Evolutionary conservation across 2,888 invertebrate species (phyloP).

Genomic region (Meloe dianella): DNA sequence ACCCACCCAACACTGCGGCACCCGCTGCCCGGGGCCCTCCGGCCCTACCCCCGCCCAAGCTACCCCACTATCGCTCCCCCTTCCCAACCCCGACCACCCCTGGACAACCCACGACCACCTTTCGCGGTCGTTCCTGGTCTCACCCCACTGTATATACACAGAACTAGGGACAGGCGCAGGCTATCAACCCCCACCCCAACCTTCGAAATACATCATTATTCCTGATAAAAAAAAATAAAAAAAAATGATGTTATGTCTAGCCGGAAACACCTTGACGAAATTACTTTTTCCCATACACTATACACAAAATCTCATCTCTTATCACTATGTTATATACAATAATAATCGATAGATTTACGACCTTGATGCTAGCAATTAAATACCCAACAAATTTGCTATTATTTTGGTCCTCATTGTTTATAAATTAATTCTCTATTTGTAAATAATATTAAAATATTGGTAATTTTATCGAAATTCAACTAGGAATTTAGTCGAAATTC

Average conservation of each 20-base stretch:
- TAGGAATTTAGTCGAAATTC: background rate
- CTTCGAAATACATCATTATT: constrained; percentile 12
- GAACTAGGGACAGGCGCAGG: constrained; percentile 23
- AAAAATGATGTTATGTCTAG: constrained; percentile 13
- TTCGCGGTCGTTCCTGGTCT: constrained; percentile 34
- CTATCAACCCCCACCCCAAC: constrained; percentile 13
- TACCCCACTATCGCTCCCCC: constrained; percentile 57
- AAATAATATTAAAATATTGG: background rate
- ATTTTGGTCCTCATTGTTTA: background rate
- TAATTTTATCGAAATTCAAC: background rate
- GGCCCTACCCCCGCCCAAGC: constrained; percentile 57
- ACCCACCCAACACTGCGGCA: constrained; percentile 61
- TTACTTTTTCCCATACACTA: constrained; percentile 10
- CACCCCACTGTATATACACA: constrained; percentile 30
- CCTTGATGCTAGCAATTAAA: constrained; percentile 1
- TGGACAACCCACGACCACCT: constrained; percentile 45
- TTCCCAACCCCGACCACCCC: constrained; percentile 42
- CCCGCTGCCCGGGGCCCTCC: constrained; percentile 60
- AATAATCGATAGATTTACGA: constrained; percentile 9
- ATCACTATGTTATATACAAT: background rate
- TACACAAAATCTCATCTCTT: constrained; percentile 12
- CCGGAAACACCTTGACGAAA: constrained; percentile 13
- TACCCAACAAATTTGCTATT: constrained; percentile 3
- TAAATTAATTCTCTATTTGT: background rate
- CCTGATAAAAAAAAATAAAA: constrained; percentile 11